phyloP scores from a whole-genome alignment of 2,797 vertebrate genomes.

The Todus mexicanus region DNA sequence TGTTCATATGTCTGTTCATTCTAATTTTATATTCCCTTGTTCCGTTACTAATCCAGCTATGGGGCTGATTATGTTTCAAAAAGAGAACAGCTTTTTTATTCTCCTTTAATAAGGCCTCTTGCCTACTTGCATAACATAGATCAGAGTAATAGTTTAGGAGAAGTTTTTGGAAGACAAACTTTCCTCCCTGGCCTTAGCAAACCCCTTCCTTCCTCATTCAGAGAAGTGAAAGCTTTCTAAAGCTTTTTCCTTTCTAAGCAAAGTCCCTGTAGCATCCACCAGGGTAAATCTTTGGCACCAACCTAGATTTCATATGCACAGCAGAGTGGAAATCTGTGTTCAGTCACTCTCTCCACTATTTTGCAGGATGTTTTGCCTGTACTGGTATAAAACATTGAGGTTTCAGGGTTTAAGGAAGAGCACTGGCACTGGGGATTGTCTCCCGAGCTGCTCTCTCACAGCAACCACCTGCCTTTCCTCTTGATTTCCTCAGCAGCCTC shows the following conservation, averaged over 20 bases:
- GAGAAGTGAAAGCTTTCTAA: background rate
- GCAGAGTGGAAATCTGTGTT: constrained; percentile 31
- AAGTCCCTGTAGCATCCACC: background rate
- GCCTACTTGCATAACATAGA: background rate
- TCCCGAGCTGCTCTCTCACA: background rate
- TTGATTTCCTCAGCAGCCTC: background rate
- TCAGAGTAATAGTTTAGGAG: background rate
- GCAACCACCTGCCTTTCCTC: background rate
- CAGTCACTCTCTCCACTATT: background rate
- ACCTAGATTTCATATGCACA: background rate
- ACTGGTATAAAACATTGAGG: background rate
- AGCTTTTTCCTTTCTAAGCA: background rate
- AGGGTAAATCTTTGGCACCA: background rate
- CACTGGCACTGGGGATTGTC: background rate
- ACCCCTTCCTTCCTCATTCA: background rate
- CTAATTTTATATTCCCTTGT: constrained; percentile 42
- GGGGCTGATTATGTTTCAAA: background rate
- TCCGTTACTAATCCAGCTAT: constrained; percentile 8
- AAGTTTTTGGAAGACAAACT: background rate
- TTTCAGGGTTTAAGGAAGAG: background rate
- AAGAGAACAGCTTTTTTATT: background rate
- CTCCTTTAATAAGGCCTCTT: background rate
- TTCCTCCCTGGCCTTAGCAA: background rate
- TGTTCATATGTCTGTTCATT: constrained; percentile 26
- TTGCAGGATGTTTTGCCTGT: background rate